These are phyloP conservation scores for Lophotis ruficrista DNA, from an alignment of 2,113 vertebrate genomes.

Conservation along the genomic window DNA sequence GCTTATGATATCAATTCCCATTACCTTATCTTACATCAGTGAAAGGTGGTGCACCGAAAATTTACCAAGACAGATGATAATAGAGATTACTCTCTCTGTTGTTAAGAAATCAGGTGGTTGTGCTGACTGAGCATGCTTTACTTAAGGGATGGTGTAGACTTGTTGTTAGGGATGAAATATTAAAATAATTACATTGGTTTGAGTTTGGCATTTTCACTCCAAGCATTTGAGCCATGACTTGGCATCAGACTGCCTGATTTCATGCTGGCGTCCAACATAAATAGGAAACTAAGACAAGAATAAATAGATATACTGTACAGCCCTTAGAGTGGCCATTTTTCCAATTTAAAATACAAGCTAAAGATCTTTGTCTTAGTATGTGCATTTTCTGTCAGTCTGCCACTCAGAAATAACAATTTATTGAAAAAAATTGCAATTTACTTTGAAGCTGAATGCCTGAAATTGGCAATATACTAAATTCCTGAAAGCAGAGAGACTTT, in stretches of 20 bases:
- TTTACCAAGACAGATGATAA: neutral
- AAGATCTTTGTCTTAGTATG: neutral
- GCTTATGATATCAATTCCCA: neutral
- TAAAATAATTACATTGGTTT: neutral
- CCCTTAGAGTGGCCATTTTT: neutral
- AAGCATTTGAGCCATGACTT: neutral
- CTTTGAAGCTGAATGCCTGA: neutral
- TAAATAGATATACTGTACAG: neutral
- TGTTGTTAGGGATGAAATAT: neutral
- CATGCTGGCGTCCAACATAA: neutral
- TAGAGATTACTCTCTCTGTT: neutral
- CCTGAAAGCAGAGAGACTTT: neutral
- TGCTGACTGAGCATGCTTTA: neutral
- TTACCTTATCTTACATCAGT: neutral
- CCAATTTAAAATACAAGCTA: neutral
- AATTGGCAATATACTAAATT: neutral
- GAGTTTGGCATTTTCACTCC: neutral
- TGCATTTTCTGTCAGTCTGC: neutral
- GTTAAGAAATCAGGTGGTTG: neutral
- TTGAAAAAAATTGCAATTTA: conserved; percentile 20
- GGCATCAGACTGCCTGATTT: neutral
- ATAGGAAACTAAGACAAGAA: neutral
- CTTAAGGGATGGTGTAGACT: neutral
- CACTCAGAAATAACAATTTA: neutral
- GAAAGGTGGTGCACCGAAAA: neutral